Conservation (phyloP, 2,113 vertebrate species). For the Xerus inauris region DNA sequence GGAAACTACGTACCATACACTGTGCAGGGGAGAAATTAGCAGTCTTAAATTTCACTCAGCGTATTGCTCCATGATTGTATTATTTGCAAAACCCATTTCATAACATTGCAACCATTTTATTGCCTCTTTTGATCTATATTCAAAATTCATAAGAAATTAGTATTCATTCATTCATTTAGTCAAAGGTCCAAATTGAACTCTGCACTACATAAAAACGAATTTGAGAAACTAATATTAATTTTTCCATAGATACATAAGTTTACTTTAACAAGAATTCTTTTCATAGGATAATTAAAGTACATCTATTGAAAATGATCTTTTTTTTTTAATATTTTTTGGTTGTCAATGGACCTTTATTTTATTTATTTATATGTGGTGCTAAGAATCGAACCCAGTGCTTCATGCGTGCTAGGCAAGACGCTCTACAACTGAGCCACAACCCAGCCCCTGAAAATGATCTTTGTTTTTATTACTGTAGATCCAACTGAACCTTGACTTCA, state of each 20-base stretch:
- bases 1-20: not conserved
- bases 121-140: not conserved
- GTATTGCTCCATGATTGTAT: not conserved
- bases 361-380: too few species aligned
- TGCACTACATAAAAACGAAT: not conserved
- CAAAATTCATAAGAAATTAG: not conserved
- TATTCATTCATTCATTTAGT: not conserved
- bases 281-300: not conserved
- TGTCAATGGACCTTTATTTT: too few species aligned
- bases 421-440: too few species aligned
- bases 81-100: not conserved
- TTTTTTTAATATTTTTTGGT: too few species aligned
- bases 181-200: not conserved
- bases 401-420: too few species aligned
- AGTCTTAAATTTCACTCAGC: not conserved
- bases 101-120: not conserved
- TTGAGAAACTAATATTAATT: conserved; percentile 29
- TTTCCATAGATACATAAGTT: not conserved
- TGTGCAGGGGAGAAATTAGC: not conserved
- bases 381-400: too few species aligned
- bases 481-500: not conserved
- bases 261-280: not conserved
- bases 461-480: not conserved
- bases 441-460: too few species aligned
- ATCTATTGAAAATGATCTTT: not conserved